phyloP scores from a whole-genome alignment of 2,888 invertebrate species.

The Liopterus haemorrhoidalis region DNA sequence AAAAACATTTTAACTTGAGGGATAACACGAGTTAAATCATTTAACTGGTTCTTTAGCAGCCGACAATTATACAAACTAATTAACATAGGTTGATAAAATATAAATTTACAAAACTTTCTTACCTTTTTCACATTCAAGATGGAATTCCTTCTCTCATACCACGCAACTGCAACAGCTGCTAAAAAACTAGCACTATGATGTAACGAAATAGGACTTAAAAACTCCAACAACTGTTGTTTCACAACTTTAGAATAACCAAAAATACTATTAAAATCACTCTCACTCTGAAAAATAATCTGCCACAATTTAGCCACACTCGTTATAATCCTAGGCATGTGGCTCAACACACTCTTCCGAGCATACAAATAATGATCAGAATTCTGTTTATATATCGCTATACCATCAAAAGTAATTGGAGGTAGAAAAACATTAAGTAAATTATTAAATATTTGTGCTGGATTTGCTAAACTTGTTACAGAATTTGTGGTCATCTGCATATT shows the following conservation, averaged over 20 bases:
- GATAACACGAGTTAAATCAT: too few species aligned
- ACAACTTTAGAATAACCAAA: conserved; percentile 62
- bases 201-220: conserved; percentile 76
- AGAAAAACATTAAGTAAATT: conserved; percentile 78
- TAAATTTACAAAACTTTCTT: too few species aligned
- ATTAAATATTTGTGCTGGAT: conserved; percentile 68
- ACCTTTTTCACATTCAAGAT: conserved; percentile 47
- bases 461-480: conserved; percentile 51
- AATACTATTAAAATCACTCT: conserved; percentile 49
- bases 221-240: conserved; percentile 71
- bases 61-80: too few species aligned
- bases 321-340: conserved; percentile 74
- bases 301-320: conserved; percentile 73
- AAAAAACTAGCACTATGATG: conserved; percentile 76
- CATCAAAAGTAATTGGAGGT: conserved; percentile 50
- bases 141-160: conserved; percentile 65
- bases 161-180: conserved; percentile 77
- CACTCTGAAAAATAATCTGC: conserved; percentile 56
- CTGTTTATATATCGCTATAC: conserved; percentile 40
- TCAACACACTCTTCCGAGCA: conserved; percentile 68
- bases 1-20: too few species aligned
- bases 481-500: conserved; percentile 41
- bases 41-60: too few species aligned
- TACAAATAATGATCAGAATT: conserved; percentile 46
- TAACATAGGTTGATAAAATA: too few species aligned